phyloP scores from a whole-genome alignment of 2,797 vertebrate species.

The Astyanax mexicanus region DNA sequence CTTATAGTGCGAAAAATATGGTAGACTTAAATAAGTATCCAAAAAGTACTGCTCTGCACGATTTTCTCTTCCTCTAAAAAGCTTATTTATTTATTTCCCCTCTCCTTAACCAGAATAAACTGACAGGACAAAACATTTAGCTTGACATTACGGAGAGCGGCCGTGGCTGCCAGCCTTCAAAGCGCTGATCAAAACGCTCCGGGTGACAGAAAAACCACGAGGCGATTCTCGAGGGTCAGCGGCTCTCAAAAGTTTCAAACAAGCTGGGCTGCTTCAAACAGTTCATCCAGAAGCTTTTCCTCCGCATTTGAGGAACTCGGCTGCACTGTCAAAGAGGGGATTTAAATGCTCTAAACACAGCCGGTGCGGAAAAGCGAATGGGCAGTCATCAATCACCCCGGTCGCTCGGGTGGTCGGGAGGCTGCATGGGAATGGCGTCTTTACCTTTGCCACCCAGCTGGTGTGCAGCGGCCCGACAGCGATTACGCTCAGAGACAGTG shows the following conservation, averaged over 20 bases:
- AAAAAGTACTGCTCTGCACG: not conserved
- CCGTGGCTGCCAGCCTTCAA: constrained; percentile 21
- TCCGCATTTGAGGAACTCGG: constrained; percentile 41
- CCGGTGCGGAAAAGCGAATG: constrained; percentile 44
- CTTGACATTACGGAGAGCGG: constrained; percentile 2
- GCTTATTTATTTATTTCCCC: constrained; percentile 17
- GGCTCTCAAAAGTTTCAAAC: constrained; percentile 25
- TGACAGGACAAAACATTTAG: constrained; percentile 34
- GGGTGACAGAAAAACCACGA: constrained; percentile 9
- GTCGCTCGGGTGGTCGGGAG: constrained; percentile 37
- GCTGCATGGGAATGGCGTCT: constrained; percentile 47
- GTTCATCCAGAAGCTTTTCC: constrained; percentile 6
- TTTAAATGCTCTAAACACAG: constrained; percentile 44
- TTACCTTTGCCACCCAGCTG: constrained; percentile 48
- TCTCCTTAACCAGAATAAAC: constrained; percentile 24
- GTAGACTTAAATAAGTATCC: too few species aligned
- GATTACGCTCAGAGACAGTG: constrained; percentile 47
- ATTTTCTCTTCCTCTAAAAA: constrained; percentile 16
- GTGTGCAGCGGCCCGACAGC: constrained; percentile 15
- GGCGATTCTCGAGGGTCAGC: constrained; percentile 1
- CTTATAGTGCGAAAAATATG: too few species aligned
- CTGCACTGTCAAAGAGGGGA: constrained; percentile 40
- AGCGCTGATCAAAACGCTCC: constrained; percentile 21
- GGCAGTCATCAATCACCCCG: constrained; percentile 50
- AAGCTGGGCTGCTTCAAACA: not conserved